These are phyloP conservation scores for Pipistrellus nathusii DNA, from an alignment of 2,797 vertebrate species.

Conservation along the genomic window DNA sequence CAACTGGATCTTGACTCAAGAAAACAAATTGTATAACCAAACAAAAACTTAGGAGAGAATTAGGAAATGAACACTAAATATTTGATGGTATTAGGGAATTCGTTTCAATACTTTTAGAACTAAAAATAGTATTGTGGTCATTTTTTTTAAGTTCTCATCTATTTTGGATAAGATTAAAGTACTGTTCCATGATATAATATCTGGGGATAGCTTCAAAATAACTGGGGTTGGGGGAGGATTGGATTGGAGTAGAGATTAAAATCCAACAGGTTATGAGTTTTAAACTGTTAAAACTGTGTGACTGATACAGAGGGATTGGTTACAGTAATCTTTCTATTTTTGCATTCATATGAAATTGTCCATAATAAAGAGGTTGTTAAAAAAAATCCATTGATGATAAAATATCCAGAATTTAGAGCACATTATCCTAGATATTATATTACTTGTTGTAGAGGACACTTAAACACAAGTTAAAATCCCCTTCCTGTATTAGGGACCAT, in stretches of 20 bases:
- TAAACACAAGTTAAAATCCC: not conserved
- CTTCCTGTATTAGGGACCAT: not conserved
- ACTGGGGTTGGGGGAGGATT: not conserved
- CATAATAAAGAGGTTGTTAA: not conserved
- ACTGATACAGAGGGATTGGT: not conserved
- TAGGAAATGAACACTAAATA: not conserved
- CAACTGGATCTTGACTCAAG: not conserved
- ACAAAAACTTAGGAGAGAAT: constrained; percentile 7
- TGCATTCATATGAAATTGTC: constrained; percentile 7
- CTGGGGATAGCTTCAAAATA: constrained; percentile 15
- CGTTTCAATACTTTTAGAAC: constrained; percentile 25
- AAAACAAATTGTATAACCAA: constrained; percentile 30
- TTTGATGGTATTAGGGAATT: not conserved
- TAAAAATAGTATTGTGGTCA: not conserved
- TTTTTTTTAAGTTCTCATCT: not conserved
- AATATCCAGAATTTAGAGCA: not conserved
- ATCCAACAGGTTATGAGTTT: not conserved
- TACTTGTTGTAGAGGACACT: constrained; percentile 2
- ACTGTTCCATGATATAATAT: constrained; percentile 11
- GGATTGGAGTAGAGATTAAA: not conserved
- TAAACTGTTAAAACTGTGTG: not conserved
- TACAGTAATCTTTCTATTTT: not conserved
- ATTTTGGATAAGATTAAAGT: not conserved
- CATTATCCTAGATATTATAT: not conserved
- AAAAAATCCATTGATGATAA: not conserved